Evolutionary conservation across 2,888 invertebrate genomes (phyloP).

Genomic region (Drosophila melanocephala): DNA sequence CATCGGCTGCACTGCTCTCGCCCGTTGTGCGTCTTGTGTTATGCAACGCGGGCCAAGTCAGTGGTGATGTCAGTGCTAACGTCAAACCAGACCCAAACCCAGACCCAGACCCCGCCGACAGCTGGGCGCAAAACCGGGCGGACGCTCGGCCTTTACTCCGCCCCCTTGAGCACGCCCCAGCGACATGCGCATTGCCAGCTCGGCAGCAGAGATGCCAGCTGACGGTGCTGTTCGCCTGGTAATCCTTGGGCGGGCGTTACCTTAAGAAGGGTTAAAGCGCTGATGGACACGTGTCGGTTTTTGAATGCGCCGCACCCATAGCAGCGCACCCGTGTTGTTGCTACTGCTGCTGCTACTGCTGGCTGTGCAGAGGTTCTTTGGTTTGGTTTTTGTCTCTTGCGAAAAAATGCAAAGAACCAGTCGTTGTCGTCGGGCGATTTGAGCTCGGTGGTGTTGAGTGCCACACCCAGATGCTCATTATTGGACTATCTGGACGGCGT

Average conservation of each 20-base stretch:
- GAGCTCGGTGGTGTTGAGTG: conserved; percentile 43
- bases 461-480: conserved; percentile 64
- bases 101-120: conserved; percentile 33
- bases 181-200: conserved; percentile 61
- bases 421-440: conserved; percentile 34
- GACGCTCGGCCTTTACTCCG: conserved; percentile 63
- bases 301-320: conserved; percentile 58
- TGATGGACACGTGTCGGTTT: conserved; percentile 85
- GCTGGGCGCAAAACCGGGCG: conserved; percentile 44
- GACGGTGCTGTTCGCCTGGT: conserved; percentile 81
- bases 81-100: conserved; percentile 40
- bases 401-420: conserved; percentile 72
- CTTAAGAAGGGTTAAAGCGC: conserved; percentile 86
- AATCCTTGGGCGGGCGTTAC: conserved; percentile 86
- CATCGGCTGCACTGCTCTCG: conserved; percentile 52
- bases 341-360: conserved; percentile 29
- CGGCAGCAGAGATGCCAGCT: conserved; percentile 3
- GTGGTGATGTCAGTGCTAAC: conserved; percentile 47
- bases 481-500: conserved; percentile 50
- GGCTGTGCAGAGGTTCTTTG: conserved; percentile 41
- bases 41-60: conserved; percentile 55
- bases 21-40: conserved; percentile 42
- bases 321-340: conserved; percentile 27
- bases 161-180: conserved; percentile 71
- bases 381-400: conserved; percentile 49